Evolutionary conservation across 2,113 vertebrate genomes (phyloP).

Genomic region (Aptenodytes forsteri): DNA sequence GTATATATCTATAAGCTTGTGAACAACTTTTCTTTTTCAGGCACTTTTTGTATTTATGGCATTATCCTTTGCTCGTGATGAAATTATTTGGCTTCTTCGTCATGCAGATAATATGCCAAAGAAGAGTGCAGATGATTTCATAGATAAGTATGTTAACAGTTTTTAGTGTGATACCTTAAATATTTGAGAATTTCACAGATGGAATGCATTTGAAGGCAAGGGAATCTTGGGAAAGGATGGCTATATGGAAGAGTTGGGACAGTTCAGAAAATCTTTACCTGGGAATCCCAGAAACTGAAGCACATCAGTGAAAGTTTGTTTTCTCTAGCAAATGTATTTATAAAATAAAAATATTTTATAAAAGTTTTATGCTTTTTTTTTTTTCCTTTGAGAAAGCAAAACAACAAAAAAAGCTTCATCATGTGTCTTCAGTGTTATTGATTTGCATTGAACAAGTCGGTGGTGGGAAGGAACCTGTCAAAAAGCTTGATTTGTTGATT

Average conservation of each 20-base stretch:
- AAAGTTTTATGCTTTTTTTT: background rate
- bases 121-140: constrained; percentile 98
- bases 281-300: background rate
- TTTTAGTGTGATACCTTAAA: background rate
- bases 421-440: background rate
- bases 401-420: background rate
- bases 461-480: background rate
- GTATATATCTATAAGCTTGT: background rate
- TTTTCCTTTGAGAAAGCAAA: background rate
- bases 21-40: constrained; percentile 65
- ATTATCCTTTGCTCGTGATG: constrained; percentile 95
- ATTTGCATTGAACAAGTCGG: background rate
- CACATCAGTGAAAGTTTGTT: background rate
- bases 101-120: constrained; percentile 99
- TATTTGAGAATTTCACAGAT: background rate
- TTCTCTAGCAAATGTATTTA: background rate
- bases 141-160: constrained; percentile 89
- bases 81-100: constrained; percentile 98
- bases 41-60: constrained; percentile 99
- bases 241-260: background rate
- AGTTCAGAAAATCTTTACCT: background rate
- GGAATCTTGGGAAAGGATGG: background rate
- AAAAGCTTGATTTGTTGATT: background rate
- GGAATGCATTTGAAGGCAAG: background rate
- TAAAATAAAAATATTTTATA: background rate